Percentiles rank a stretch among this genome's conserved stretches.
Conservation (phyloP, 2,113 vertebrate genomes). For the Siphamia tubifer region DNA sequence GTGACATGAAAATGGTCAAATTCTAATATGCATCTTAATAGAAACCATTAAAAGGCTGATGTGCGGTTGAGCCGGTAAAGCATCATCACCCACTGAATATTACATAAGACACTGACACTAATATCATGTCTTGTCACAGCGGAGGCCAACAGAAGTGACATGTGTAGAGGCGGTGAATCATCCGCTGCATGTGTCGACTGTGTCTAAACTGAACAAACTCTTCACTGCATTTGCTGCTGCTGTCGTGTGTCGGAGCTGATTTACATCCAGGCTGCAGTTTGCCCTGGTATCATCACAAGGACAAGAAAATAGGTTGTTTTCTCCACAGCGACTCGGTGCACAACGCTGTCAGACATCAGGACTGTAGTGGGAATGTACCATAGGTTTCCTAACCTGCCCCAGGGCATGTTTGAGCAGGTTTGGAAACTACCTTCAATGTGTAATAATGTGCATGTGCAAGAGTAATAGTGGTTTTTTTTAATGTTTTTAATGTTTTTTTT, state of each 20-base stretch:
- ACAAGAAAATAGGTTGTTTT: background rate
- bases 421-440: too few species aligned
- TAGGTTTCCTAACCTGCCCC: background rate
- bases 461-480: too few species aligned
- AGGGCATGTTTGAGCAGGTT: background rate
- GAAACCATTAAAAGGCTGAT: background rate
- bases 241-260: background rate
- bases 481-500: too few species aligned
- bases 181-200: background rate
- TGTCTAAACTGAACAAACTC: background rate
- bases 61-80: background rate
- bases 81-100: background rate
- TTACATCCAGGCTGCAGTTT: background rate
- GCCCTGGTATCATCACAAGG: background rate
- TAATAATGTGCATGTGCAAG: too few species aligned
- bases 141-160: background rate
- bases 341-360: background rate
- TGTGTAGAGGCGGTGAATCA: background rate
- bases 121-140: background rate
- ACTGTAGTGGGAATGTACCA: background rate
- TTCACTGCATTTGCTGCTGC: background rate
- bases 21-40: background rate
- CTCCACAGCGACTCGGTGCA: background rate
- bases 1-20: background rate
- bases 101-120: slow-evolving; percentile 1